These are phyloP conservation scores for Mythimna ferrago DNA, from an alignment of 2,888 invertebrate species.

Conservation along the genomic window DNA sequence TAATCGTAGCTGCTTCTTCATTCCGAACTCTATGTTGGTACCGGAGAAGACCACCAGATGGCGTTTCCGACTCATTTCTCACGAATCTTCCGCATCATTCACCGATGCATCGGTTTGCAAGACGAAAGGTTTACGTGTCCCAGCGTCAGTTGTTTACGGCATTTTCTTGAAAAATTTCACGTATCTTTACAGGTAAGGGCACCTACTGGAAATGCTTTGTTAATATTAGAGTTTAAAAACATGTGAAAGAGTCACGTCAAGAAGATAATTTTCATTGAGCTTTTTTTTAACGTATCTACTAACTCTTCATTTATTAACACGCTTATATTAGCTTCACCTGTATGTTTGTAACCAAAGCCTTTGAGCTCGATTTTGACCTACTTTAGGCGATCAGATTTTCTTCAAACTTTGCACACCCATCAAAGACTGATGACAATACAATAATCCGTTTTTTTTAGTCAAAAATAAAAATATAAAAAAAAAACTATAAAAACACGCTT, in stretches of 20 bases:
- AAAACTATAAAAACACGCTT: too few species aligned
- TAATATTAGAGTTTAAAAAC: neutral
- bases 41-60: conserved; percentile 53
- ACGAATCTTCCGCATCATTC: conserved; percentile 58
- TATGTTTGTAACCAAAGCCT: too few species aligned
- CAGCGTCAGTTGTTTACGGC: neutral
- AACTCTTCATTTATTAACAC: too few species aligned
- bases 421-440: too few species aligned
- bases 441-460: too few species aligned
- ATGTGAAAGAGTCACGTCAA: neutral
- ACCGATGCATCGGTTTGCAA: conserved; percentile 44
- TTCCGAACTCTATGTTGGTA: neutral
- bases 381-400: too few species aligned
- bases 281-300: too few species aligned
- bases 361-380: too few species aligned
- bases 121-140: conserved; percentile 3
- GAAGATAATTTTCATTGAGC: too few species aligned
- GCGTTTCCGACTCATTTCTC: conserved; percentile 62
- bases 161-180: conserved; percentile 3
- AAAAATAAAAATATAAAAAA: too few species aligned
- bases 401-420: too few species aligned
- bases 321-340: too few species aligned
- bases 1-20: neutral
- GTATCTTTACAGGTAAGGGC: neutral
- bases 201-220: neutral